A percentile compares a stretch with the other conserved stretches of the same genome.
Conservation (phyloP, 2,888 invertebrate genomes). For the Sphaerophoria taeniata region DNA sequence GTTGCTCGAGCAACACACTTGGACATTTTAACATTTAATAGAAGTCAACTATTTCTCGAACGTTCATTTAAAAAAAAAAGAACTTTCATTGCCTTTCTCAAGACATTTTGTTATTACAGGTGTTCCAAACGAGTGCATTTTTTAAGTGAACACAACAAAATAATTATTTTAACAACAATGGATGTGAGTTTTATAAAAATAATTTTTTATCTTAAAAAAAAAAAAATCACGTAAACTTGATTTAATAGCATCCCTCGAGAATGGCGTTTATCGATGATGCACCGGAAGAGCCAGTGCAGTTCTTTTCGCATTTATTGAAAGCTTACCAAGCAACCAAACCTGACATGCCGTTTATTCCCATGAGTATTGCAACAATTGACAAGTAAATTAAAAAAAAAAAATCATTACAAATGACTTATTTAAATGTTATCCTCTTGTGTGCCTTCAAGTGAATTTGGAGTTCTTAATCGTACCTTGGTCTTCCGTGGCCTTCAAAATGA, state of each 20-base stretch:
- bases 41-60: too few relatives aligned
- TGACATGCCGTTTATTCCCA: constrained; percentile 57
- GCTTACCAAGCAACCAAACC: constrained; percentile 36
- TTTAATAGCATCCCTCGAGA: constrained; percentile 67
- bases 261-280: constrained; percentile 76
- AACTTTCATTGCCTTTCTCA: too few relatives aligned
- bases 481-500: constrained; percentile 79
- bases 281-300: constrained; percentile 76
- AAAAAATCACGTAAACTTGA: not conserved
- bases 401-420: too few relatives aligned
- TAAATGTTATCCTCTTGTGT: not conserved
- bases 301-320: constrained; percentile 77
- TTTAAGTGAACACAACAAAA: too few relatives aligned
- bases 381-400: too few relatives aligned
- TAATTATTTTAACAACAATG: too few relatives aligned
- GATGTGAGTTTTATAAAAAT: not conserved
- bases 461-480: constrained; percentile 79
- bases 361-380: constrained; percentile 81
- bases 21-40: too few relatives aligned
- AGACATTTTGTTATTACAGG: too few relatives aligned
- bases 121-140: too few relatives aligned
- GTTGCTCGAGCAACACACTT: too few relatives aligned
- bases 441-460: constrained; percentile 77
- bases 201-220: not conserved
- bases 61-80: too few relatives aligned